Evolutionary conservation across 2,797 vertebrate genomes (phyloP).

Genomic region (Gymnoscopelus braueri): DNA sequence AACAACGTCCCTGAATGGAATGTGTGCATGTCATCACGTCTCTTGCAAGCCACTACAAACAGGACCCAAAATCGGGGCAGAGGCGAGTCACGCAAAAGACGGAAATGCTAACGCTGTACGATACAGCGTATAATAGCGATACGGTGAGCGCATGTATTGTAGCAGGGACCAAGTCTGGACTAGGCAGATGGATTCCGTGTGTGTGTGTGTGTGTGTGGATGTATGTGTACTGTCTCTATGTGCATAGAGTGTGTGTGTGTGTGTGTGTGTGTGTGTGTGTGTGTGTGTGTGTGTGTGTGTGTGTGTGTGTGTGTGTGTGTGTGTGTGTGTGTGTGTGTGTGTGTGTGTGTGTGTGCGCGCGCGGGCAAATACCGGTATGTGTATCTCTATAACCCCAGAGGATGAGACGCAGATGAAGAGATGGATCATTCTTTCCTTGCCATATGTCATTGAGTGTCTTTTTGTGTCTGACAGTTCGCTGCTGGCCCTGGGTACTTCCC

Average conservation of each 20-base stretch:
- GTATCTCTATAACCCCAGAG: constrained; percentile 21
- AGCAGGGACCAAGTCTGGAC: not conserved
- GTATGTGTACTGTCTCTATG: too few species aligned
- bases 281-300: too few species aligned
- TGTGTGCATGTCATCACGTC: constrained; percentile 5
- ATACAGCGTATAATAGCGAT: too few species aligned
- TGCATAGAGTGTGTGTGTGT: not conserved
- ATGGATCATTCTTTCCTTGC: constrained; percentile 42
- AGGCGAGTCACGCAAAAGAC: not conserved
- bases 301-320: too few species aligned
- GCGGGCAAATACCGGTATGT: not conserved
- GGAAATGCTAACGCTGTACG: not conserved
- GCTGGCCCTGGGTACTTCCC: not conserved
- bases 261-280: not conserved
- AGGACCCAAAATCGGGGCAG: not conserved
- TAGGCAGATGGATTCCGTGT: not conserved
- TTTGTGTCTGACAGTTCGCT: constrained; percentile 16
- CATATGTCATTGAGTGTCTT: constrained; percentile 25
- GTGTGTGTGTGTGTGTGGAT: too few species aligned
- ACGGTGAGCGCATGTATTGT: too few species aligned
- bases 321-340: not conserved
- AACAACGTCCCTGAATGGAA: not conserved
- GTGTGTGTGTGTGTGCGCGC: too few species aligned
- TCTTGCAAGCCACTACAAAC: not conserved
- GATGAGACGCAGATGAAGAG: constrained; percentile 42